Percentiles rank a stretch among this genome's conserved stretches.
phyloP scores from a whole-genome alignment of 2,797 vertebrate species.

The Strix occidentalis region DNA sequence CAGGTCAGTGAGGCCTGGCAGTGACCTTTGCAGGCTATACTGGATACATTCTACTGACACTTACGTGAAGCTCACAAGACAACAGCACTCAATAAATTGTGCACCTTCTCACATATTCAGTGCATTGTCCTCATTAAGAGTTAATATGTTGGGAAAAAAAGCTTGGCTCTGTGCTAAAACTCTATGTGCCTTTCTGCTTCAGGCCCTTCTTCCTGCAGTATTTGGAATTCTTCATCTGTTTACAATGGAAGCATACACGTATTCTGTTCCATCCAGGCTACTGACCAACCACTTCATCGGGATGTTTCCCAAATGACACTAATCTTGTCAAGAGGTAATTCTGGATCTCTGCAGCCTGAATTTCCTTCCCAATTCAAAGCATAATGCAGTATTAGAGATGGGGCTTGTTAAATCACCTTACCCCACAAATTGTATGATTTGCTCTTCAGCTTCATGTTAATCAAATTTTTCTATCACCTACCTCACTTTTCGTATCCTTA shows the following conservation, averaged over 20 bases:
- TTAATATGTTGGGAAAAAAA: neutral
- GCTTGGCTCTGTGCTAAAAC: neutral
- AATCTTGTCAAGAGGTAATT: neutral
- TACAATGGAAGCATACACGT: neutral
- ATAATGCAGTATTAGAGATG: neutral
- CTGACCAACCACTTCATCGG: neutral
- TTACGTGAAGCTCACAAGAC: neutral
- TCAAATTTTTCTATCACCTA: neutral
- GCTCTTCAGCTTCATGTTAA: neutral
- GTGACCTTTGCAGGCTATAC: neutral
- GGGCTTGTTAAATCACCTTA: neutral
- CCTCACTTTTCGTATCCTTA: neutral
- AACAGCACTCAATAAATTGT: neutral
- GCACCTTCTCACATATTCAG: neutral
- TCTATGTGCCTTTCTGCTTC: neutral
- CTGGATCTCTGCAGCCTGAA: neutral
- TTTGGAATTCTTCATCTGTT: conserved; percentile 33
- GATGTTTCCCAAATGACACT: neutral
- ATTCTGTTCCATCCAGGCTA: neutral
- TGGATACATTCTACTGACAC: neutral
- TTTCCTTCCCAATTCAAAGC: neutral
- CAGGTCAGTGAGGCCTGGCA: neutral
- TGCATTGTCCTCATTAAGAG: neutral
- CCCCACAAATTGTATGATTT: neutral
- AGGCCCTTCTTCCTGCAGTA: neutral